Evolutionary conservation across 1,140 invertebrate genomes (phyloP), one percentile per base, ranked within the genome.

Genomic region (Drosophila tristis): DNA sequence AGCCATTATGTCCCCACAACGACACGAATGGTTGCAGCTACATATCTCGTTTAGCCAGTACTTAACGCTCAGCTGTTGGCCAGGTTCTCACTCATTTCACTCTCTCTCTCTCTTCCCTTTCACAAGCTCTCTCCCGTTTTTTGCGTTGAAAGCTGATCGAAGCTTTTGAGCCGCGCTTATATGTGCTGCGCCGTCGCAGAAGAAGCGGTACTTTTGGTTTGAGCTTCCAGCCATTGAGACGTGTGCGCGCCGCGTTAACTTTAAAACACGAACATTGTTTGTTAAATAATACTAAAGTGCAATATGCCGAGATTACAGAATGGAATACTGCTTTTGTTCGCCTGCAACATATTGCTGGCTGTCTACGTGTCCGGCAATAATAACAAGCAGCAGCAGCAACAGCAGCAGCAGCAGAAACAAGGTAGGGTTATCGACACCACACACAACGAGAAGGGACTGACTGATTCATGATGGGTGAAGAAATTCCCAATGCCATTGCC

Each of bases 331-430:
- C 53, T 89, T 61, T 55, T 89, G 39, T 47, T 89, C 20, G 51
- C 47, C 51, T 89, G 67, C 71, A 82, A 70, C 47, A 25, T 76
- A 31, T 20, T 84, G 55, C 45, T 77, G 16, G 65, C 39, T n/a
- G 59, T 68, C 39, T 44, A 47, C 54, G 79, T 63, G 11, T 47
- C 75, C 39, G 77, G 60, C 39, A 87, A 80, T 25, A 79, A 80
- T 11, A 39, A 39, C 13, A 39, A 39, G 26, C 51, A 78, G 11
- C 35, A 39, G 23, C 23, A 29, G 23, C 63, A 81, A 16, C 68
- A 84, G 31, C 63, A 86, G 20, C 75, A 89, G 44, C 64, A 82
- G 6, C 62, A 75, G 55, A 81, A 76, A 11, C 81, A 86, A 81
- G 82, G 82, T 90, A 78, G 74, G 61, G 63, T 47, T 9, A 26